Percentiles rank a stretch among this genome's conserved stretches.
These are phyloP conservation scores for Geodia barretti DNA, from an alignment of 37 sponge, comb jelly and placozoan species.

Conservation along the genomic window DNA sequence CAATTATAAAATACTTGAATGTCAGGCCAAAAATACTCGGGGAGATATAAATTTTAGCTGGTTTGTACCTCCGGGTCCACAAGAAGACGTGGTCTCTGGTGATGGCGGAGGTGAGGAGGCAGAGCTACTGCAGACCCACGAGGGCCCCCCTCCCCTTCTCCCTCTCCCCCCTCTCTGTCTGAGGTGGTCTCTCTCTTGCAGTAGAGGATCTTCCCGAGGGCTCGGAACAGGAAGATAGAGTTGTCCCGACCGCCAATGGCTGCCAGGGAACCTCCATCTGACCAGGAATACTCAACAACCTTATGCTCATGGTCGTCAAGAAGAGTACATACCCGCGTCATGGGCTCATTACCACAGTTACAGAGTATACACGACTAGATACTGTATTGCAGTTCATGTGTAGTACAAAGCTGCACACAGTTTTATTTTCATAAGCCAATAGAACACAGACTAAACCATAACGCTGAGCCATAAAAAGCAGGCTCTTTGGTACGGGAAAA, in stretches of 20 bases:
- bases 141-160: not conserved
- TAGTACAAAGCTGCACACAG: too few relatives aligned
- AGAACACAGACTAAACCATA: too few relatives aligned
- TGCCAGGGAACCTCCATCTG: not conserved
- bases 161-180: not conserved
- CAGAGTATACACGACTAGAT: too few relatives aligned
- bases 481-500: too few relatives aligned
- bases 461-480: too few relatives aligned
- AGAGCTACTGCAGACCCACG: conserved; percentile 7
- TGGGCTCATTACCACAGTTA: too few relatives aligned
- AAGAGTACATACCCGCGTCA: too few relatives aligned
- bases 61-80: conserved; percentile 65
- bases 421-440: too few relatives aligned
- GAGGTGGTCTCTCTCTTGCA: conserved; percentile 63
- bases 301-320: too few relatives aligned
- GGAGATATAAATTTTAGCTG: not conserved
- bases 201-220: conserved; percentile 88
- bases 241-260: conserved; percentile 62
- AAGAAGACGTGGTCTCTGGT: conserved; percentile 47
- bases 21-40: not conserved
- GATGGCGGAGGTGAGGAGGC: conserved; percentile 51
- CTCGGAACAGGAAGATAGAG: conserved; percentile 77
- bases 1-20: not conserved
- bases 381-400: too few relatives aligned
- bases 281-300: too few relatives aligned